Percentiles rank a stretch among this genome's conserved stretches.
Evolutionary conservation across 1,140 invertebrate genomes (phyloP).

Genomic region (Diuraphis noxia): DNA sequence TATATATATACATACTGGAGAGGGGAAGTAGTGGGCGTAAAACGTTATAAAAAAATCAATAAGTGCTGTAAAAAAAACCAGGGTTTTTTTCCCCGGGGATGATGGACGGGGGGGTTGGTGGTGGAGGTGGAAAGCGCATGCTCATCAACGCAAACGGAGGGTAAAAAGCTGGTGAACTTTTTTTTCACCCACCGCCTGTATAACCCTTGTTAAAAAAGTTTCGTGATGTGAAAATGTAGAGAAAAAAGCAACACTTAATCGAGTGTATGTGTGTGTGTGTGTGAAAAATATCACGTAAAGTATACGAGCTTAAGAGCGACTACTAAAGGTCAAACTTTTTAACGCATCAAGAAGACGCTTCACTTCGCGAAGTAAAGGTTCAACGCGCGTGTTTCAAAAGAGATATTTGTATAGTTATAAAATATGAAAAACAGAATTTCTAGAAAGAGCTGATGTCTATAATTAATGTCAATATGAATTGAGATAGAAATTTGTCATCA

Average conservation of each 20-base stretch:
- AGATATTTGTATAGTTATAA: neutral
- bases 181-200: conserved; percentile 8
- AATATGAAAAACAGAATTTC: neutral
- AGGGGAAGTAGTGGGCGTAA: conserved; percentile 41
- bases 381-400: neutral
- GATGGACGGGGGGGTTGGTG: conserved; percentile 18
- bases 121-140: conserved; percentile 45
- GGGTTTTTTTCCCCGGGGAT: conserved; percentile 52
- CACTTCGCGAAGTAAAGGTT: neutral
- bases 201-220: conserved; percentile 52
- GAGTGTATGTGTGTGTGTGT: conserved; percentile 1
- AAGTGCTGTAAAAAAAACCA: conserved; percentile 51
- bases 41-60: conserved; percentile 54
- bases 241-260: conserved; percentile 40
- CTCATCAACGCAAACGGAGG: conserved; percentile 53
- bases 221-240: conserved; percentile 40
- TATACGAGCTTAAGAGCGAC: conserved; percentile 14
- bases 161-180: conserved; percentile 49
- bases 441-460: neutral
- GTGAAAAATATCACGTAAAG: conserved; percentile 38
- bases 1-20: neutral
- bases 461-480: neutral
- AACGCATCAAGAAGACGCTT: neutral
- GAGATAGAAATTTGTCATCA: neutral
- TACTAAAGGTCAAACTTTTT: conserved; percentile 41